Evolutionary conservation across 2,797 vertebrate genomes (phyloP).

Genomic region (Poecilia gillii): DNA sequence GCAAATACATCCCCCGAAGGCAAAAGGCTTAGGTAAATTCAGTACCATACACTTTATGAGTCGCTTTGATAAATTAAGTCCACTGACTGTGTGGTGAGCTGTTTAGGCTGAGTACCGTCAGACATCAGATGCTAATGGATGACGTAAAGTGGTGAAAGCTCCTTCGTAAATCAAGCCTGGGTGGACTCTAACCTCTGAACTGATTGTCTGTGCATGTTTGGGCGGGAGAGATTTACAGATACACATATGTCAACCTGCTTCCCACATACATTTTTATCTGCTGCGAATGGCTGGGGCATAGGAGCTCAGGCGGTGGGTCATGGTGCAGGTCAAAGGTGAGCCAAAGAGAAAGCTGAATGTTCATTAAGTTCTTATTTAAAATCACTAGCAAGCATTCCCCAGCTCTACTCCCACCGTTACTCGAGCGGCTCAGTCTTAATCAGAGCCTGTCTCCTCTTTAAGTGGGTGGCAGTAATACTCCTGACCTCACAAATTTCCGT

Average conservation of each 20-base stretch:
- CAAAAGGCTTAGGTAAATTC: neutral
- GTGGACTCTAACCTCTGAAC: constrained; percentile 71
- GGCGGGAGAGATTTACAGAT: constrained; percentile 1
- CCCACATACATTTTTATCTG: constrained; percentile 55
- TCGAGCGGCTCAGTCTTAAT: constrained; percentile 18
- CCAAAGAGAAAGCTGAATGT: constrained; percentile 39
- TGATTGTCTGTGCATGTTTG: constrained; percentile 34
- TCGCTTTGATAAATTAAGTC: constrained; percentile 16
- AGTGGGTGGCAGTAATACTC: constrained; percentile 4
- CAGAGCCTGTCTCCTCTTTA: neutral
- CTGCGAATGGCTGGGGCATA: constrained; percentile 44
- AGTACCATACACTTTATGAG: constrained; percentile 8
- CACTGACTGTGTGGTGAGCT: constrained; percentile 19
- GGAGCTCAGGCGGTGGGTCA: constrained; percentile 42
- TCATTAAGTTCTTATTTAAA: constrained; percentile 43
- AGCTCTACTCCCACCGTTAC: constrained; percentile 9
- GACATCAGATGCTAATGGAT: constrained; percentile 59
- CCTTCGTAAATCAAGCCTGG: constrained; percentile 86
- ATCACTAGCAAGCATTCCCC: constrained; percentile 1
- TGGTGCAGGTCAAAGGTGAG: constrained; percentile 52
- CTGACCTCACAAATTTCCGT: constrained; percentile 20
- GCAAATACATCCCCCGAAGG: neutral
- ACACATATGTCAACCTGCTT: constrained; percentile 20
- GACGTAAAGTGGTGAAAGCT: constrained; percentile 74
- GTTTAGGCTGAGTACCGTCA: constrained; percentile 49